Percentiles rank a stretch among this genome's conserved stretches.
Evolutionary conservation across 2,888 invertebrate genomes (phyloP).

Genomic region (Sesia bembeciformis): DNA sequence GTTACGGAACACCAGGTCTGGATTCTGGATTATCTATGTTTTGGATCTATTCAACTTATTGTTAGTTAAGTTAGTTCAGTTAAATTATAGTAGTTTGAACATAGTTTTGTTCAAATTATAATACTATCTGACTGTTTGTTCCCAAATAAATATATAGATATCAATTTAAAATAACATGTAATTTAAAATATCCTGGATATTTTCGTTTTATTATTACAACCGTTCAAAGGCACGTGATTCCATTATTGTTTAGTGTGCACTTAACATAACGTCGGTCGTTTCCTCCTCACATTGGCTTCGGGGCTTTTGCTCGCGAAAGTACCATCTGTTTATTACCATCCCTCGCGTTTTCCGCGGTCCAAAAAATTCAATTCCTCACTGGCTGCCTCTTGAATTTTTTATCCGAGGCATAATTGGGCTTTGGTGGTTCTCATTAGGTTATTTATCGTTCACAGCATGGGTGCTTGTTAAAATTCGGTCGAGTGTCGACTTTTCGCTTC

Average conservation of each 20-base stretch:
- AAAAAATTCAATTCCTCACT: neutral
- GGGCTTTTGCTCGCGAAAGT: slow-evolving; percentile 7
- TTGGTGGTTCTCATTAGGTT: neutral
- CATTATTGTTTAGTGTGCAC: slow-evolving; percentile 18
- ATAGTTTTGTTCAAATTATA: no score
- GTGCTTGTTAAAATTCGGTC: slow-evolving; percentile 88
- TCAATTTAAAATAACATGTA: no score
- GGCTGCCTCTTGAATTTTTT: neutral
- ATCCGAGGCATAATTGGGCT: neutral
- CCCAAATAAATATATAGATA: no score
- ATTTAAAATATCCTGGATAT: no score
- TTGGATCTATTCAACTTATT: no score
- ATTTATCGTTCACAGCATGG: slow-evolving; percentile 76
- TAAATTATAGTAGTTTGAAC: no score
- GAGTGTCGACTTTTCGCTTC: slow-evolving; percentile 89
- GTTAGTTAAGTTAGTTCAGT: no score
- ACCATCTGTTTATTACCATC: slow-evolving; percentile 8
- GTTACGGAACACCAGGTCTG: no score
- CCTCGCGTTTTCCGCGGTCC: neutral
- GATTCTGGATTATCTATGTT: no score
- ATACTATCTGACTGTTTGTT: no score
- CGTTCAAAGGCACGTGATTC: slow-evolving; percentile 8
- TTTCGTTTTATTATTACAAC: neutral
- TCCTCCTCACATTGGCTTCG: slow-evolving; percentile 1
- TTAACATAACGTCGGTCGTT: slow-evolving; percentile 18